Conservation (phyloP, 2,113 vertebrate genomes). For the Fulmarus glacialis region DNA sequence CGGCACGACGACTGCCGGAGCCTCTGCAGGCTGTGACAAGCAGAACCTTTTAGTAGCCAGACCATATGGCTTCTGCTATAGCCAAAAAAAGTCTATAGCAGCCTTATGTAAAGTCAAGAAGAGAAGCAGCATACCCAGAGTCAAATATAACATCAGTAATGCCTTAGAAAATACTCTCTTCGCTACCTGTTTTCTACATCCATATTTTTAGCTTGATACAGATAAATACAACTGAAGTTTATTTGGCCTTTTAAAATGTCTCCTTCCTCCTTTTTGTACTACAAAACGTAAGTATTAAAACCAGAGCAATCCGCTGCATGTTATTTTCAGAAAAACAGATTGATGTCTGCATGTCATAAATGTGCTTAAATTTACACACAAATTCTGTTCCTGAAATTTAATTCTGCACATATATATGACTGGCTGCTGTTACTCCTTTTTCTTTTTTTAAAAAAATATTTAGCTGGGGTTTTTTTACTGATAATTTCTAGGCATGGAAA, state of each 20-base stretch:
- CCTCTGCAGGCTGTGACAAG: not conserved
- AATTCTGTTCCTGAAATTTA: not conserved
- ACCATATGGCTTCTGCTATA: not conserved
- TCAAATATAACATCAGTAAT: not conserved
- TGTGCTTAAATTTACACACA: not conserved
- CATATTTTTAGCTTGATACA: not conserved
- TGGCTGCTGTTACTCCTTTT: not conserved
- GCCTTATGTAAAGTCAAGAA: not conserved
- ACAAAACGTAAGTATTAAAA: not conserved
- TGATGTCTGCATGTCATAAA: not conserved
- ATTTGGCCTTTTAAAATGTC: not conserved
- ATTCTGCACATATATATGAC: not conserved
- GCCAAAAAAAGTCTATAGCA: not conserved
- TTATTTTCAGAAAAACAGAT: not conserved
- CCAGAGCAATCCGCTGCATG: not conserved
- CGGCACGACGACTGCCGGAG: accelerated
- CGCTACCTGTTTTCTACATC: not conserved
- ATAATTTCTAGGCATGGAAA: not conserved
- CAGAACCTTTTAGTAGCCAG: not conserved
- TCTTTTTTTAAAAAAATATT: not conserved
- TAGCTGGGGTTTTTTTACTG: not conserved
- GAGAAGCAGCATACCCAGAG: not conserved
- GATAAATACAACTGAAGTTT: not conserved
- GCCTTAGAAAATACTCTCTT: not conserved
- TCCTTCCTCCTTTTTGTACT: not conserved